Evolutionary conservation across 2,113 vertebrate species (phyloP).

Genomic region (Hipposideros armiger): DNA sequence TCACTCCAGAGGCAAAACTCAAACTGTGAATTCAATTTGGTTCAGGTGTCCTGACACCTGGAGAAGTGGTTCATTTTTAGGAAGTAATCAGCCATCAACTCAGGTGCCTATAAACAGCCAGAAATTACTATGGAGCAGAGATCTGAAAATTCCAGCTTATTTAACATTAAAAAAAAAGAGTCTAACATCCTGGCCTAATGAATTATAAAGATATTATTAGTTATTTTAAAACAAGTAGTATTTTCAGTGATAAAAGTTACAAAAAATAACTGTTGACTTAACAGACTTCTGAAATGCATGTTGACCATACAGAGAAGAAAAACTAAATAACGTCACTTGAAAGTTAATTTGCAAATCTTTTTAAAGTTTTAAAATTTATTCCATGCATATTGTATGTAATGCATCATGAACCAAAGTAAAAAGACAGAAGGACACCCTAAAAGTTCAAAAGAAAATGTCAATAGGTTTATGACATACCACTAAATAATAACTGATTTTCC

Average conservation of each 20-base stretch:
- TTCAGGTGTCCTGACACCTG: background rate
- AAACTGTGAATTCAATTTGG: slow-evolving; percentile 17
- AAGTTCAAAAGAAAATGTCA: background rate
- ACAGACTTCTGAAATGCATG: background rate
- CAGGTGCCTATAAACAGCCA: background rate
- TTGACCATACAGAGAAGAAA: slow-evolving; percentile 12
- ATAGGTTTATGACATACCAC: background rate
- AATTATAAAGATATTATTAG: background rate
- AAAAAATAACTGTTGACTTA: background rate
- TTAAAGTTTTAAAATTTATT: background rate
- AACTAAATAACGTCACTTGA: background rate
- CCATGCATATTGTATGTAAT: background rate
- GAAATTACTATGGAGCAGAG: background rate
- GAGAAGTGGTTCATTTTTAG: background rate
- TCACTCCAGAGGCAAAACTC: background rate
- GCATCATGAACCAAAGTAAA: background rate
- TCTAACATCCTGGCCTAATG: background rate
- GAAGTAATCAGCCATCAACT: background rate
- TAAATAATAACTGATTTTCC: background rate
- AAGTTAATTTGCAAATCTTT: background rate
- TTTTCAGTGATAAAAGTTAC: background rate
- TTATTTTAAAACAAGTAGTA: background rate
- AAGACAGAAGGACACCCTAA: background rate
- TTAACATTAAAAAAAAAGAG: background rate
- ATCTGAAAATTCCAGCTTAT: background rate